Percentiles rank a stretch among this genome's conserved stretches.
Evolutionary conservation across 2,113 vertebrate species (phyloP).

Genomic region (Oryctolagus cuniculus): mOryCun1.1 NC_091440.1:130678001-130678500

Average conservation of each 20-base stretch:
- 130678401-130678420: not conserved
- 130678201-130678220: too few relatives aligned
- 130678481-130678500: not conserved
- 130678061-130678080: not conserved
- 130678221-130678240: not conserved
- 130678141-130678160: not conserved
- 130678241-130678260: not conserved
- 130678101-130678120: too few relatives aligned
- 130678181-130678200: not conserved
- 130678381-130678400: not conserved
- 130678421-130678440: not conserved
- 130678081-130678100: too few relatives aligned
- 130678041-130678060: not conserved
- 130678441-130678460: not conserved
- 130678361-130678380: not conserved
- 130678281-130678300: not conserved
- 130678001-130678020: not conserved
- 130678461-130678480: not conserved
- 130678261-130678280: not conserved
- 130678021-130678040: not conserved
- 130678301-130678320: not conserved
- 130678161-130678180: fast-evolving
- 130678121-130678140: too few relatives aligned
- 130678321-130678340: not conserved
- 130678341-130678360: not conserved